Evolutionary conservation across 2,888 invertebrate species (phyloP).

Genomic region (Marasmarcha lunaedactyla): DNA sequence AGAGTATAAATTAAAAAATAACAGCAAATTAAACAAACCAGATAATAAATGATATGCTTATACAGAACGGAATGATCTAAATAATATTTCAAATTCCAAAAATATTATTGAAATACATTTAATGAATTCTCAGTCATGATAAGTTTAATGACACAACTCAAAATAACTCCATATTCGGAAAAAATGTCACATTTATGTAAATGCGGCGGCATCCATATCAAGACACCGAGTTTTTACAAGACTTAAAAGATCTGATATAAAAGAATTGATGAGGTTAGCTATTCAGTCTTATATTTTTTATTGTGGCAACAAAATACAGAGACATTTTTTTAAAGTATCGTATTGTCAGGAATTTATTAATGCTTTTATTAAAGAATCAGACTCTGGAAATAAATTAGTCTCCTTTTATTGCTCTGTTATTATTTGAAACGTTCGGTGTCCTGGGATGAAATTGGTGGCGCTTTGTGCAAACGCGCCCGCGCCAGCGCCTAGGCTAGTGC

Average conservation of each 20-base stretch:
- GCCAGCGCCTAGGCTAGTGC: constrained; percentile 56
- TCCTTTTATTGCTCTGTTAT: too few species aligned
- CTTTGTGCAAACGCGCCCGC: constrained; percentile 49
- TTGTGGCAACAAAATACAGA: not conserved
- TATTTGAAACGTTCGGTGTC: not conserved
- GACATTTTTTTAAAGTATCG: not conserved
- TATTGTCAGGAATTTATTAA: not conserved
- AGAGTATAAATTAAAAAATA: constrained; percentile 26
- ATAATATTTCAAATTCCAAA: constrained; percentile 26
- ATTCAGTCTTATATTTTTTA: not conserved
- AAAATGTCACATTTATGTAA: too few species aligned
- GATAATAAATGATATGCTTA: constrained; percentile 42
- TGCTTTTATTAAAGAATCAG: too few species aligned
- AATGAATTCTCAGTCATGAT: not conserved
- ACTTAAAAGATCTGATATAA: not conserved
- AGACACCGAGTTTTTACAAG: too few species aligned
- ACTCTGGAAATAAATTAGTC: too few species aligned
- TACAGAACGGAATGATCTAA: constrained; percentile 48
- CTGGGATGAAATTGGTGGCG: constrained; percentile 34
- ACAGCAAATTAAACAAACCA: constrained; percentile 30
- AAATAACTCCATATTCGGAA: too few species aligned
- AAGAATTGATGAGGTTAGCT: not conserved
- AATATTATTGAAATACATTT: not conserved
- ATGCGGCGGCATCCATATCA: too few species aligned
- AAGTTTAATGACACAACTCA: too few species aligned